These are phyloP conservation scores for Phorcus lineatus DNA, from an alignment of 2,888 invertebrate species.

Conservation along the genomic window DNA sequence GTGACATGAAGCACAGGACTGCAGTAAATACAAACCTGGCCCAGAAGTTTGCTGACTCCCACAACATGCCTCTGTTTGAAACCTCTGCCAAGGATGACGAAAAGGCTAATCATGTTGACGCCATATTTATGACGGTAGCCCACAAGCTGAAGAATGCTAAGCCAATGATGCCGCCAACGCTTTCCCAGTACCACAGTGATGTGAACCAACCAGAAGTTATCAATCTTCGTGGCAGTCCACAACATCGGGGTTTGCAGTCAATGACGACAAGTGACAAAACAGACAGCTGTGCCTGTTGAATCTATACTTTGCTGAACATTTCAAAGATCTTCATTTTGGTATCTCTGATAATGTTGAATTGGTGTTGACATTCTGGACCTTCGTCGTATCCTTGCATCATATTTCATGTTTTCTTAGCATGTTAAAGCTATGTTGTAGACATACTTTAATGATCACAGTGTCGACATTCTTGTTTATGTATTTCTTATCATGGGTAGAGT, in stretches of 20 bases:
- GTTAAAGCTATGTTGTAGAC: too few relatives aligned
- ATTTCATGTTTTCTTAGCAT: too few relatives aligned
- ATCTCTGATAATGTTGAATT: too few relatives aligned
- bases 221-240: conserved; percentile 56
- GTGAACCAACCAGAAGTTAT: conserved; percentile 49
- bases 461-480: too few relatives aligned
- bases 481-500: too few relatives aligned
- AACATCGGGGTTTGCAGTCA: conserved; percentile 57
- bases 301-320: too few relatives aligned
- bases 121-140: conserved; percentile 88
- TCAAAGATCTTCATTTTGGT: too few relatives aligned
- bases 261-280: conserved; percentile 49
- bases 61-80: conserved; percentile 87
- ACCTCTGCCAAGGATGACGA: conserved; percentile 87
- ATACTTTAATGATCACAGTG: too few relatives aligned
- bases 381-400: too few relatives aligned
- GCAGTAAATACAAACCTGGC: conserved; percentile 84
- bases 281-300: conserved; percentile 62
- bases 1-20: conserved; percentile 80
- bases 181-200: conserved; percentile 46
- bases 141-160: conserved; percentile 84
- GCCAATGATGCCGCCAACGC: conserved; percentile 78
- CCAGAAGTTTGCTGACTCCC: conserved; percentile 79
- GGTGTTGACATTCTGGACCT: too few relatives aligned
- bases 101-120: conserved; percentile 85